Conservation (phyloP, 2,888 invertebrate species). For the Zygaena filipendulae region DNA sequence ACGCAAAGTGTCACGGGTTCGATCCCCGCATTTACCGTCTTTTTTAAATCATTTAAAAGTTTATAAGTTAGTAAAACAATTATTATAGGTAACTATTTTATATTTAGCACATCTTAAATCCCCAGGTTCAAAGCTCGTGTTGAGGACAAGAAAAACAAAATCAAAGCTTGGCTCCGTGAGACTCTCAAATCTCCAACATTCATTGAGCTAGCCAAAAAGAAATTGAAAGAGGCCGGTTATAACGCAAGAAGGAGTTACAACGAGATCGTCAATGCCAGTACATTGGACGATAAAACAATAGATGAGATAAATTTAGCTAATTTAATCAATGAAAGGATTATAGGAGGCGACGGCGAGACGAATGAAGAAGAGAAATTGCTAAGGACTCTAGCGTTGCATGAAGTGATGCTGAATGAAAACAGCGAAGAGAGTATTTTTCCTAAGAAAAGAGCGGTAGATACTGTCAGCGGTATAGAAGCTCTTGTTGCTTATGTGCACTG, state of each 20-base stretch:
- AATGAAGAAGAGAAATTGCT: constrained; percentile 40
- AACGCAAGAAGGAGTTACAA: constrained; percentile 21
- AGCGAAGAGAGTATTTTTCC: not conserved
- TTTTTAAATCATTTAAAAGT: too few species aligned
- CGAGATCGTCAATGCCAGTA: constrained; percentile 17
- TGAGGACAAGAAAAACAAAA: constrained; percentile 53
- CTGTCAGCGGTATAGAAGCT: constrained; percentile 21
- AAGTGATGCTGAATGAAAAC: constrained; percentile 27
- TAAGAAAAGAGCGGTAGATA: not conserved
- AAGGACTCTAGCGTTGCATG: constrained; percentile 40
- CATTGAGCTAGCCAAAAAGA: constrained; percentile 45
- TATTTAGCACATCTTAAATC: too few species aligned
- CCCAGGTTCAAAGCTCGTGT: constrained; percentile 52
- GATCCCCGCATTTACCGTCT: too few species aligned
- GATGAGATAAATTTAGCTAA: constrained; percentile 50
- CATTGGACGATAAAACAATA: constrained; percentile 35
- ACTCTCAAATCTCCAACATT: constrained; percentile 45
- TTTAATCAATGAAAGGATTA: constrained; percentile 42
- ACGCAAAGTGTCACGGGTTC: too few species aligned
- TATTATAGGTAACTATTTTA: too few species aligned
- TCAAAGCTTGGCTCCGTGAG: constrained; percentile 49
- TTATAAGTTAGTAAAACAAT: too few species aligned
- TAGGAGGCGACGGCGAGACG: constrained; percentile 30
- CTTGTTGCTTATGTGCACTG: constrained; percentile 21
- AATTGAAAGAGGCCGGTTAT: constrained; percentile 39